Evolutionary conservation across 2,888 invertebrate genomes (phyloP).

Genomic region (Nemurella pictetii): DNA sequence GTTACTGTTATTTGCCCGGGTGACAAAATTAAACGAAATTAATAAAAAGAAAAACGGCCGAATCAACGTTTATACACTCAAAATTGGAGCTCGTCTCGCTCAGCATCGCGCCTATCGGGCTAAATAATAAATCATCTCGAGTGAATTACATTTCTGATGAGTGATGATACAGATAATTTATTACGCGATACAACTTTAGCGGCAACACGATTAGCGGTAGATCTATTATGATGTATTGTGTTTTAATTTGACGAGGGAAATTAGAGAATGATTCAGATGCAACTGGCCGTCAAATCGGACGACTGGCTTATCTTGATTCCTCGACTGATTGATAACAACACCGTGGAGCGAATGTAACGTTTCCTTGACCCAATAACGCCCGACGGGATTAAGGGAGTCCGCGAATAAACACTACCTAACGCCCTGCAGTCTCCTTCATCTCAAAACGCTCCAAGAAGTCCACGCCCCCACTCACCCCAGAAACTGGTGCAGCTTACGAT

Average conservation of each 20-base stretch:
- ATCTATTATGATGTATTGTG: not conserved
- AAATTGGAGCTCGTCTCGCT: not conserved
- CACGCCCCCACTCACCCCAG: not conserved
- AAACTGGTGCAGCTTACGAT: not conserved
- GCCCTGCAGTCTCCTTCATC: not conserved
- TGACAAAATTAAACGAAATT: not conserved
- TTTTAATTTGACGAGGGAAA: not conserved
- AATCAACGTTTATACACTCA: not conserved
- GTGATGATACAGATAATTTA: not conserved
- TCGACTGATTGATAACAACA: not conserved
- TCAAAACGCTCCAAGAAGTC: not conserved
- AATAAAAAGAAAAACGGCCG: not conserved
- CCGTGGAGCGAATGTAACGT: not conserved
- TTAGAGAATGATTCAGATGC: not conserved
- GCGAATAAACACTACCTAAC: not conserved
- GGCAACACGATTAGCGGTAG: not conserved
- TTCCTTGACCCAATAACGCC: not conserved
- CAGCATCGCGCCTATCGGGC: not conserved
- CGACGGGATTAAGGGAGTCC: not conserved
- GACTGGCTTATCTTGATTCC: not conserved
- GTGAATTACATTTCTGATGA: not conserved
- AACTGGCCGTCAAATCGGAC: not conserved
- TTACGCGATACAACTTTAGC: not conserved
- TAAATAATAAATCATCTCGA: not conserved
- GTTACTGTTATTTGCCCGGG: not conserved